Base-by-base conservation (phyloP, 1,140 invertebrate species). In the Cydia pomonella region DNA sequence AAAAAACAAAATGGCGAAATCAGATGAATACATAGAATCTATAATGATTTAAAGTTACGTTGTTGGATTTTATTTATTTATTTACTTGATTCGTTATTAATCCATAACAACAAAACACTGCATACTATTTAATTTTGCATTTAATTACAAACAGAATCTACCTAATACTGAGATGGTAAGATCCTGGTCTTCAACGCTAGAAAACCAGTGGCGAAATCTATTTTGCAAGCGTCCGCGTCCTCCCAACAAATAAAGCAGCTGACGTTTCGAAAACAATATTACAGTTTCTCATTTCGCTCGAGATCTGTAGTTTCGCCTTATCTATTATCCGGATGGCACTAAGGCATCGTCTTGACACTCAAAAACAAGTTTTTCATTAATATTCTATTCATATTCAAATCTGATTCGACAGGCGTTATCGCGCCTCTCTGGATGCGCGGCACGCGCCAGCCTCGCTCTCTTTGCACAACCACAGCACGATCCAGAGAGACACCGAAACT, bases 371-470 rank as follows among this genome's bases (percentile, higher is more conserved):
- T 82, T 81, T 83, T 81, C 79, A 84, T 86, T 84, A 86, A 84
- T 84, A 84, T 86, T 83, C 79, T 73, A 77, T 82, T 80, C 82
- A 80, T 82, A 82, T 84, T 85, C 82, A 84, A 86, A 84, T 86
- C 78, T 77, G 81, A 82, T 80, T 80, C 82, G 83, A 78, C 75
- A 77, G 75, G 77, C 76, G 82, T 84, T 84, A 86, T 86, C 80
- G 27, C 53, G 75, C 21, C n/a, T 41, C 77, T 64, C 21, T 25
- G 73, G 53, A 86, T 84, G 83, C 87, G 27, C 59, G 79, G 84
- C 87, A 88, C 87, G 87, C 80, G 69, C 21, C 69, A 71, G 72
- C 62, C 76, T 72, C 76, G 63, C 59, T 80, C 76, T 77, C 79
- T 81, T 82, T 81, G 66, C 53, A 76, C 82, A 83, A 62, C 82